Conservation (phyloP, 2,888 invertebrate species). For the Smittia sp. region DNA sequence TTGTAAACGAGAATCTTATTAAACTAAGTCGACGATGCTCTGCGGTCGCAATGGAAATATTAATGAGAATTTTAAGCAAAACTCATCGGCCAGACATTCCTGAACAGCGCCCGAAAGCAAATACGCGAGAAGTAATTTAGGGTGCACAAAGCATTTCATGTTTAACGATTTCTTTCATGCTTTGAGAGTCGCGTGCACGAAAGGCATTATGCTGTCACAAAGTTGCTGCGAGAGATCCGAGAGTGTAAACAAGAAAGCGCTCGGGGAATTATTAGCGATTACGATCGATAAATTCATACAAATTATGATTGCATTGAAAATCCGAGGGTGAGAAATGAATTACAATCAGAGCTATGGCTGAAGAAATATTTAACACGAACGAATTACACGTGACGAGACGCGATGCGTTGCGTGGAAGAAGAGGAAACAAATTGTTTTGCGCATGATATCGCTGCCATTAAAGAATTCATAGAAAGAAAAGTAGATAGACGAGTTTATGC, state of each 20-base stretch:
- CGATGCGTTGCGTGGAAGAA: not conserved
- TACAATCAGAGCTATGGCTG: not conserved
- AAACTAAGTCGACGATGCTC: slow-evolving; percentile 3
- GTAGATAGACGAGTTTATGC: not conserved
- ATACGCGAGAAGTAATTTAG: not conserved
- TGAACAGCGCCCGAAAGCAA: too few relatives aligned
- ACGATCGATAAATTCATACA: slow-evolving; percentile 32
- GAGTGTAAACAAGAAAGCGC: slow-evolving; percentile 3
- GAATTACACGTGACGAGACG: slow-evolving; percentile 22
- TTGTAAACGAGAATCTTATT: slow-evolving; percentile 23
- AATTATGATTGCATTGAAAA: slow-evolving; percentile 12
- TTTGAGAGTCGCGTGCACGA: slow-evolving; percentile 27
- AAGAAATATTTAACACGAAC: slow-evolving; percentile 28
- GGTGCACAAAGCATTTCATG: slow-evolving; percentile 27
- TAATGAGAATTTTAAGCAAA: slow-evolving; percentile 7
- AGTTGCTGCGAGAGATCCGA: not conserved
- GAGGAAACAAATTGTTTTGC: not conserved
- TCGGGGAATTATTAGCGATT: slow-evolving; percentile 14
- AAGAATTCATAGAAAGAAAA: not conserved
- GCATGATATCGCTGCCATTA: not conserved
- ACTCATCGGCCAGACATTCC: not conserved
- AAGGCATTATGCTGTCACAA: slow-evolving; percentile 37
- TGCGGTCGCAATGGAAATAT: slow-evolving; percentile 7
- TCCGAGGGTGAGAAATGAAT: slow-evolving; percentile 22
- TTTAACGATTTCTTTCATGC: slow-evolving; percentile 15